Conservation (phyloP, 2,888 invertebrate species). For the Boloria selene region DNA sequence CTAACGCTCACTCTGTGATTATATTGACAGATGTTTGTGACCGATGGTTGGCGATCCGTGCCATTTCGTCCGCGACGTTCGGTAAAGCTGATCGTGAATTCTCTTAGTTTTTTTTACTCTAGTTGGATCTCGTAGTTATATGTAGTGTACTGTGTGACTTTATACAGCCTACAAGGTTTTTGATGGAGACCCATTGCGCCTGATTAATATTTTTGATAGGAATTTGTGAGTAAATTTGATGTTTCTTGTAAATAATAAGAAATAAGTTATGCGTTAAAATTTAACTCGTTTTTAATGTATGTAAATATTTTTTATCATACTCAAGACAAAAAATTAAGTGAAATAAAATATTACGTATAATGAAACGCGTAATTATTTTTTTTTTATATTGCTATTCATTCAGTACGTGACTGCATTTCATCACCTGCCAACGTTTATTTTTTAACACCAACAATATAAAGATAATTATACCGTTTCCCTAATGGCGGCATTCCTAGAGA, state of each 20-base stretch:
- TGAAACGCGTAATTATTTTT: constrained; percentile 3
- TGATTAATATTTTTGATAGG: not conserved
- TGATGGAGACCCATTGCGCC: not conserved
- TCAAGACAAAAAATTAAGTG: too few relatives aligned
- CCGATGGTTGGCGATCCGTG: constrained; percentile 60
- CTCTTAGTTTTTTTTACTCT: constrained; percentile 9
- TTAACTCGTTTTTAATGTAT: not conserved
- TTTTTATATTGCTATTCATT: constrained; percentile 6
- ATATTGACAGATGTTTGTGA: constrained; percentile 41
- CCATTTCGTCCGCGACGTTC: constrained; percentile 54
- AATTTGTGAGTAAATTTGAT: constrained; percentile 8
- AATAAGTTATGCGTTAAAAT: not conserved
- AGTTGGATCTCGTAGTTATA: constrained; percentile 7
- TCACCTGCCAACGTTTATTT: constrained; percentile 25
- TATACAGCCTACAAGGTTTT: constrained; percentile 2
- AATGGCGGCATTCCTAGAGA: constrained; percentile 14
- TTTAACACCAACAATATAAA: constrained; percentile 23
- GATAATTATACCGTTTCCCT: constrained; percentile 26
- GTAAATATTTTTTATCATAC: too few relatives aligned
- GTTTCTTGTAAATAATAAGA: not conserved
- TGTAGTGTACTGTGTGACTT: constrained; percentile 24
- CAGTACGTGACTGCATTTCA: constrained; percentile 9
- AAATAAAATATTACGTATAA: not conserved
- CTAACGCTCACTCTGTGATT: constrained; percentile 4
- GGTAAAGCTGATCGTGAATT: constrained; percentile 36